Conservation (phyloP, 2,797 vertebrate genomes). For the Pantherophis vulpinus region DNA sequence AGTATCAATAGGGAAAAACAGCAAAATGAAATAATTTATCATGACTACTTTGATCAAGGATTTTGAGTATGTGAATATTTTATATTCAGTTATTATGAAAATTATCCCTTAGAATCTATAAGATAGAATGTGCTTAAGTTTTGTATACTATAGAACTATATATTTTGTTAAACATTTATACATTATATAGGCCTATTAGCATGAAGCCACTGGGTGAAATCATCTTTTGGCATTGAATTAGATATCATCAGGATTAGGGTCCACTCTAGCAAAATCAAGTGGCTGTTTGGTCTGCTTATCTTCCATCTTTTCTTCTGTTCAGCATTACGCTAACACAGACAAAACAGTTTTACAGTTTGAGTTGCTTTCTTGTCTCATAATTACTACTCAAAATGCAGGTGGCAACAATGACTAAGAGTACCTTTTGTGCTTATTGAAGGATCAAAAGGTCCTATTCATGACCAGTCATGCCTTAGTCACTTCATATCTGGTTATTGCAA, state of each 20-base stretch:
- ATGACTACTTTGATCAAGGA: no score
- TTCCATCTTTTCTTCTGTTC: neutral
- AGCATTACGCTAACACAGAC: neutral
- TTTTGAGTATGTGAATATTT: no score
- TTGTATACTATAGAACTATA: no score
- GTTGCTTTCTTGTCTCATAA: neutral
- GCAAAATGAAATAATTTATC: no score
- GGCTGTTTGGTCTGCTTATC: neutral
- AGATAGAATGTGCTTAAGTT: no score
- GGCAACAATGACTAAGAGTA: neutral
- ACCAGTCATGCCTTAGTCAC: neutral
- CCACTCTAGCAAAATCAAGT: neutral
- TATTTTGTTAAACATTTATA: no score
- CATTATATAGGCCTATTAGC: no score
- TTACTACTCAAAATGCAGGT: neutral
- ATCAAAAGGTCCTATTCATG: neutral
- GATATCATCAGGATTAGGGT: neutral
- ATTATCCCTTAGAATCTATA: no score
- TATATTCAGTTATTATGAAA: no score
- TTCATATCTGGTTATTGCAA: neutral
- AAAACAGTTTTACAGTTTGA: neutral
- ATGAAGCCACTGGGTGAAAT: no score
- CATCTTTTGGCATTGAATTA: neutral
- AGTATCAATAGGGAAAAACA: no score
- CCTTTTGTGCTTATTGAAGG: neutral